Evolutionary conservation across 2,797 vertebrate species (phyloP), one percentile per base, ranked within the genome.

Genomic region (Rhynchotus rufescens): DNA sequence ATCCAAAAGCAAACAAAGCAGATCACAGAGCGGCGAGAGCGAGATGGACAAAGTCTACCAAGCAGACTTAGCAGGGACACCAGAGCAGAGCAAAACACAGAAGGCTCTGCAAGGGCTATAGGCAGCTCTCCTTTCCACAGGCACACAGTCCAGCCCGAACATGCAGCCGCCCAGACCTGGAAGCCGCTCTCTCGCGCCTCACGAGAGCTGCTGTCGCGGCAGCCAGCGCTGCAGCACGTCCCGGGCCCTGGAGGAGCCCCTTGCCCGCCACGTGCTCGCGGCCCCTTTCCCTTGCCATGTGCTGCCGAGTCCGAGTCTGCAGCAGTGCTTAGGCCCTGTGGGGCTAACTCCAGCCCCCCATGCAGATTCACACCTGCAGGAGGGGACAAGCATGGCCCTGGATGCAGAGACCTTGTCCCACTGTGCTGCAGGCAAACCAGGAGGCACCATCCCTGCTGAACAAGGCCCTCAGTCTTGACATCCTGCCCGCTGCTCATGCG

Each of bases 381-480:
- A 90, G 15, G n/a, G 75, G 75, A 38, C 89, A 83, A 94, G 88
- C 84, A 81, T 86, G 86, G 90, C 71, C 76, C 67, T 2, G 54
- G 83, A 72, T 11, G 4, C 69, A 61, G 67, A 34, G 49, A 86
- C 68, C 91, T 85, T 96, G 94, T 96, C 85, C 76, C 90, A 92
- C 92, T 91, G 79, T 20, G 80, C 76, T 59, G 77, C 9, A 57
- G 73, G 64, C 81, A 78, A 85, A 42, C 65, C 80, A 88, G 68
- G 52, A 95, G 96, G 94, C 92, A 81, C 4, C 95, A 96, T 94
- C 95, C 76, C 61, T 28, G 42, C 4, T 72, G 83, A 94, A 90
- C 79, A 89, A 72, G 45, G 36, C 81, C 62, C 64, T 74, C 2
- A 26, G 61, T 83, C 84, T 15, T 68, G 54, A 90, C 77, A 74